A percentile compares a stretch with the other conserved stretches of the same genome.
Conservation (phyloP, 2,888 invertebrate genomes). For the Sesia apiformis region DNA sequence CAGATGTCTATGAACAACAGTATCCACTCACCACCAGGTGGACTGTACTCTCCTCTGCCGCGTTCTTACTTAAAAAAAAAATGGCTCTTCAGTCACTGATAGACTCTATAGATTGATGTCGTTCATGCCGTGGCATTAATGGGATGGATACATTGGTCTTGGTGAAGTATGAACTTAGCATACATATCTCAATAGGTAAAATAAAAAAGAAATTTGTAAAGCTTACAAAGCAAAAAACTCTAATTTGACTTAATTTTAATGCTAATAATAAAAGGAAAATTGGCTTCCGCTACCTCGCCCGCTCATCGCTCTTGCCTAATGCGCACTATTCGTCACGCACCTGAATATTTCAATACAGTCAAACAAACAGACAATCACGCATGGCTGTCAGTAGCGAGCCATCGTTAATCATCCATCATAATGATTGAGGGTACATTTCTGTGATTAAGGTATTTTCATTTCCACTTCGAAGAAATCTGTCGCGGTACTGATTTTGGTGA, state of each 20-base stretch:
- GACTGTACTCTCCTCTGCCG: no score
- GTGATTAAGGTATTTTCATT: not conserved
- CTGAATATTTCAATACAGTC: conserved; percentile 29
- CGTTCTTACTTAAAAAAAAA: no score
- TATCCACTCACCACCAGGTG: no score
- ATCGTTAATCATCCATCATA: conserved; percentile 52
- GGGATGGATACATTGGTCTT: no score
- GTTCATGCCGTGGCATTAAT: no score
- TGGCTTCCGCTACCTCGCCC: not conserved
- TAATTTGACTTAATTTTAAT: not conserved
- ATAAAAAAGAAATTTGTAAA: no score
- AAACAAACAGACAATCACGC: conserved; percentile 42
- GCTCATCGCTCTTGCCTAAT: conserved; percentile 5
- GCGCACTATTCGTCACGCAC: conserved; percentile 19
- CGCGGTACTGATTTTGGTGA: not conserved
- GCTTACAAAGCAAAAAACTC: no score
- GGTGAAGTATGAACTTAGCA: no score
- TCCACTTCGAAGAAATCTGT: not conserved
- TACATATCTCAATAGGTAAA: no score
- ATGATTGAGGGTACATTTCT: not conserved
- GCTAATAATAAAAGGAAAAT: not conserved
- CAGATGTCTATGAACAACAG: no score
- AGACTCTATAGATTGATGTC: no score
- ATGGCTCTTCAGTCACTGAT: no score
- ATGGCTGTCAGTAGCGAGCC: conserved; percentile 34